phyloP scores from a whole-genome alignment of 1,140 invertebrate species.

The Lasioglossum albipes region DNA sequence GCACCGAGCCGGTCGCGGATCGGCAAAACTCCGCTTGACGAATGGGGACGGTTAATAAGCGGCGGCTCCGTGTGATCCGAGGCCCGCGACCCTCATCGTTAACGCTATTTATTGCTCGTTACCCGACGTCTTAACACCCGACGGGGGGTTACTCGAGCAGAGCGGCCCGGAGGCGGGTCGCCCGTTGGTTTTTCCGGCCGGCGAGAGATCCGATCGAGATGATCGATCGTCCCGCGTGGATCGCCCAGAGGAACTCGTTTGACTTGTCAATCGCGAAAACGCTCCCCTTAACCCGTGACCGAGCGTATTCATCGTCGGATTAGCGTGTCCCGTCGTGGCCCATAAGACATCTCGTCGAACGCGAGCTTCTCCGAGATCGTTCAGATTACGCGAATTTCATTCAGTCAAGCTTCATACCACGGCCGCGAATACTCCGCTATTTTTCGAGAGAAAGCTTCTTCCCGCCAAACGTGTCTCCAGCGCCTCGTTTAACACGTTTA shows the following conservation, averaged over 20 bases:
- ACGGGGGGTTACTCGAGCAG: slow-evolving; percentile 4
- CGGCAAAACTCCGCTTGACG: slow-evolving; percentile 20
- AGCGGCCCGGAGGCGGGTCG: not conserved
- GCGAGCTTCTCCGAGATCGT: slow-evolving; percentile 10
- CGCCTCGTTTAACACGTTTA: too few relatives aligned
- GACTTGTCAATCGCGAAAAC: slow-evolving; percentile 38
- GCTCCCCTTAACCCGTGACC: slow-evolving; percentile 44
- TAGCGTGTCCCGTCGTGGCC: slow-evolving; percentile 7
- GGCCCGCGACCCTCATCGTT: slow-evolving; percentile 33
- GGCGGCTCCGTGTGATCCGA: slow-evolving; percentile 19
- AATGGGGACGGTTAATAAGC: slow-evolving; percentile 42
- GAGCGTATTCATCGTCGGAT: slow-evolving; percentile 46
- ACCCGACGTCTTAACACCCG: slow-evolving; percentile 12
- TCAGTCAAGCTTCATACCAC: too few relatives aligned
- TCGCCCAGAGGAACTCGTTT: slow-evolving; percentile 39
- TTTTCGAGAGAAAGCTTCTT: not conserved
- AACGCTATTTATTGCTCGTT: slow-evolving; percentile 40
- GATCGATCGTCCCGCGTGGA: slow-evolving; percentile 28
- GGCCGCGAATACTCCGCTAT: not conserved
- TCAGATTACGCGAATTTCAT: too few relatives aligned
- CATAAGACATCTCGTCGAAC: not conserved
- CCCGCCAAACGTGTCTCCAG: too few relatives aligned
- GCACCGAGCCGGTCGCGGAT: not conserved
- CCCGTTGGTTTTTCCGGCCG: not conserved
- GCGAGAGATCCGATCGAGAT: not conserved